phyloP scores from a whole-genome alignment of 1,140 invertebrate species.

The Globodera ellingtonae region DNA sequence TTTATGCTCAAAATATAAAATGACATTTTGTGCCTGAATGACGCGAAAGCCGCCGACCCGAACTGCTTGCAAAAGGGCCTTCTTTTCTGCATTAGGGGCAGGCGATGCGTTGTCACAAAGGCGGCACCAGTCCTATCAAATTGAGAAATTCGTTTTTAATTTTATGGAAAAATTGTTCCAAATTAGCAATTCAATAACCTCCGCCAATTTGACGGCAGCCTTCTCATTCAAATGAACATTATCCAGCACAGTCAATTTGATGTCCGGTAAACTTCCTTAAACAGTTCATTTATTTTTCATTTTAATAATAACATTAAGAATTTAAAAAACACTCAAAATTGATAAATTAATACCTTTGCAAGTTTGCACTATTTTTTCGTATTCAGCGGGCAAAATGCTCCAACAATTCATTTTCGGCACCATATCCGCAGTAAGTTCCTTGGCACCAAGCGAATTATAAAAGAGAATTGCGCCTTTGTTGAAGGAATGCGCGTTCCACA shows the following conservation, averaged over 20 bases:
- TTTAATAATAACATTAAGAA: not conserved
- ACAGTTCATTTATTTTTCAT: too few species aligned
- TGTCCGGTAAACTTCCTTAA: not conserved
- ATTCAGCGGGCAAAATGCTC: not conserved
- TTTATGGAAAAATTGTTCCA: not conserved
- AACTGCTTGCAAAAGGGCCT: not conserved
- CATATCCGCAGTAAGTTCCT: not conserved
- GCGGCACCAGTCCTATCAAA: not conserved
- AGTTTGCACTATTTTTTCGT: not conserved
- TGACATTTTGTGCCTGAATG: not conserved
- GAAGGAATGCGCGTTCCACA: slow-evolving; percentile 4
- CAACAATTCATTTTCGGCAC: not conserved
- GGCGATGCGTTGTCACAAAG: not conserved
- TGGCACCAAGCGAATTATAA: not conserved
- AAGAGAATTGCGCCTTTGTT: slow-evolving; percentile 8
- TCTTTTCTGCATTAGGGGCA: not conserved
- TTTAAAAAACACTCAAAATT: not conserved
- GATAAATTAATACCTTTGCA: not conserved
- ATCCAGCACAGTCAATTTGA: not conserved
- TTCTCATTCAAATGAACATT: not conserved
- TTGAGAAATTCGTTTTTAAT: not conserved
- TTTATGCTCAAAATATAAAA: not conserved
- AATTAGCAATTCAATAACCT: not conserved
- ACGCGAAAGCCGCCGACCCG: not conserved
- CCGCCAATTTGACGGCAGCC: not conserved